These are phyloP conservation scores for Cantharis lateralis DNA, from an alignment of 2,888 invertebrate genomes.

Conservation along the genomic window DNA sequence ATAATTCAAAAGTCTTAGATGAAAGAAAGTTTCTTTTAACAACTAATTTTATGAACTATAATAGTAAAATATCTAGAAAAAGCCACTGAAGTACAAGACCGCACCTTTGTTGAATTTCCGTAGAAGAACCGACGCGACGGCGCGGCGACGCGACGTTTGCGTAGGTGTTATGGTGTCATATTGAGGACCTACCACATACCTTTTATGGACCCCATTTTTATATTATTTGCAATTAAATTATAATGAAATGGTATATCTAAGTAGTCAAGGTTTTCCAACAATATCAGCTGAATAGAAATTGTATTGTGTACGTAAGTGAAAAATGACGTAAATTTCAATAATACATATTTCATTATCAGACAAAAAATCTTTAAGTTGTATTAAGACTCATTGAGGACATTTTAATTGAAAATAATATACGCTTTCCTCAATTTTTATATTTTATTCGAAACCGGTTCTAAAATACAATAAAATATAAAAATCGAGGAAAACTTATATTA, in stretches of 20 bases:
- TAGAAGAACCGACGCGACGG: constrained; percentile 41
- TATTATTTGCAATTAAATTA: background rate
- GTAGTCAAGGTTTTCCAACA: background rate
- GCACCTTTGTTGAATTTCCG: constrained; percentile 42
- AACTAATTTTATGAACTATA: no score
- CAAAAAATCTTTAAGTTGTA: no score
- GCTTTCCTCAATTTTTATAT: no score
- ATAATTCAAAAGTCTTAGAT: no score
- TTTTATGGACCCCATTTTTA: constrained; percentile 8
- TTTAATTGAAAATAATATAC: no score
- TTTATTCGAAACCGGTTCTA: no score
- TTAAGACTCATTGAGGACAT: no score
- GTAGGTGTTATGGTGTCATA: constrained; percentile 39
- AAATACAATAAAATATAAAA: no score
- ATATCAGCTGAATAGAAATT: background rate
- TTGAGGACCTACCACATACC: constrained; percentile 33
- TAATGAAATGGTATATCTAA: background rate
- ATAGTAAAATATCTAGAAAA: no score
- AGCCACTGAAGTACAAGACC: constrained; percentile 37
- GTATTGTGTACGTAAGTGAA: background rate
- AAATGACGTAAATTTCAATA: background rate
- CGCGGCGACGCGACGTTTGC: constrained; percentile 38
- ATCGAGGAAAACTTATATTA: no score
- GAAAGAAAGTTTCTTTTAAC: no score
- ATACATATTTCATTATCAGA: background rate